A percentile compares a stretch with the other conserved stretches of the same genome.
Conservation (phyloP, 2,113 vertebrate genomes). For the Gavia stellata region DNA sequence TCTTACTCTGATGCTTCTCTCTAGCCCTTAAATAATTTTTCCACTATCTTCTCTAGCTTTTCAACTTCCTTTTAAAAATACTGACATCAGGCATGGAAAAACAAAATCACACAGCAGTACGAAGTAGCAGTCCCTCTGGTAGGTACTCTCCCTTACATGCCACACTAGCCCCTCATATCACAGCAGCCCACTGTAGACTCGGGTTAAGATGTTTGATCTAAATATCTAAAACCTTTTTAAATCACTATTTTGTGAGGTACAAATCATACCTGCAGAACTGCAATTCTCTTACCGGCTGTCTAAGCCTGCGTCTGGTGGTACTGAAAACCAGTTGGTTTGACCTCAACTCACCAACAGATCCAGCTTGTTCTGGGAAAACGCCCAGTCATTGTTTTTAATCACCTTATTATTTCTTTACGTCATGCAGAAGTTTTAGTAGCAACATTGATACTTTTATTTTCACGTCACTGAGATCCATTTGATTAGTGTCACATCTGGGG, state of each 20-base stretch:
- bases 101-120: neutral
- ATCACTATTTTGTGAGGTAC: neutral
- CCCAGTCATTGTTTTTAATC: neutral
- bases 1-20: neutral
- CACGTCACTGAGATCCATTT: neutral
- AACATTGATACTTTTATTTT: neutral
- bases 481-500: neutral
- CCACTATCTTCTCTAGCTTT: neutral
- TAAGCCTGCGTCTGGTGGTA: neutral
- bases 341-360: neutral
- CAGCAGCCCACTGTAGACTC: neutral
- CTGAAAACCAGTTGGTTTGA: neutral
- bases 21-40: neutral
- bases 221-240: neutral
- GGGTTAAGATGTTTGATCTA: neutral
- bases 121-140: neutral
- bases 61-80: neutral
- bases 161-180: neutral
- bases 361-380: neutral
- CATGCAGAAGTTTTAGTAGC: neutral
- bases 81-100: neutral
- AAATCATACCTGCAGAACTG: neutral
- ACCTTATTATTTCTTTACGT: neutral
- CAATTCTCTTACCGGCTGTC: neutral
- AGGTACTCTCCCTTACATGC: neutral